phyloP scores from a whole-genome alignment of 2,113 vertebrate genomes.

The Gasterosteus nipponicus region DNA sequence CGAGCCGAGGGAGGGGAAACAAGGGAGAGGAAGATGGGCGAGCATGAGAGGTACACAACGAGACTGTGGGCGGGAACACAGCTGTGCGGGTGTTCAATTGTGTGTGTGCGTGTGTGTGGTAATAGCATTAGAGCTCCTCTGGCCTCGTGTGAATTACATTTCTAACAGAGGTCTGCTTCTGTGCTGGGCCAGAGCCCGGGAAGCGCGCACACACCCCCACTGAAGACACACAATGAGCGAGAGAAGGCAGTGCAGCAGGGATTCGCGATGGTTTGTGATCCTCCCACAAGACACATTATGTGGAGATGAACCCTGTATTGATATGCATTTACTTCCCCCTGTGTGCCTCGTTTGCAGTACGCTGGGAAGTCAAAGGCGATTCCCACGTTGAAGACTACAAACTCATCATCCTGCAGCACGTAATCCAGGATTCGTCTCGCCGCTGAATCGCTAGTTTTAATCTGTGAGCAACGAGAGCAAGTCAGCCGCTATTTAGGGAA shows the following conservation, averaged over 20 bases:
- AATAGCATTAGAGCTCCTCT: constrained; percentile 72
- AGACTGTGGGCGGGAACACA: constrained; percentile 62
- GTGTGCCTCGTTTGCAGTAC: constrained; percentile 29
- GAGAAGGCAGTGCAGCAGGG: constrained; percentile 13
- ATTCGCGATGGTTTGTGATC: constrained; percentile 40
- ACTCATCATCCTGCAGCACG: neutral
- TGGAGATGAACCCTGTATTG: constrained; percentile 26
- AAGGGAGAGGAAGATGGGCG: constrained; percentile 17
- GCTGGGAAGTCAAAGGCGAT: neutral
- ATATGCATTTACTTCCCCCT: constrained; percentile 26
- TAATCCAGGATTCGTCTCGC: constrained; percentile 4
- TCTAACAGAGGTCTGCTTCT: constrained; percentile 72
- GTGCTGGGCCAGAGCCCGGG: constrained; percentile 63
- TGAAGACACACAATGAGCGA: constrained; percentile 23
- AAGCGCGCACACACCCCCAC: constrained; percentile 16
- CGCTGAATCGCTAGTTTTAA: neutral
- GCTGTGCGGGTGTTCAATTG: constrained; percentile 44
- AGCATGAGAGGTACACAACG: constrained; percentile 14
- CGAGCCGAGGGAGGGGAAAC: constrained; percentile 28
- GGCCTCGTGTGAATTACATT: constrained; percentile 77
- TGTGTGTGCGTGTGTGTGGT: constrained; percentile 28
- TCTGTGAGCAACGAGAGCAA: neutral
- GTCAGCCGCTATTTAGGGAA: neutral
- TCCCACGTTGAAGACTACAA: neutral
- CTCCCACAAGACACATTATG: constrained; percentile 32